Evolutionary conservation across 2,113 vertebrate species (phyloP).

Genomic region (Gorsachius goisagi): DNA sequence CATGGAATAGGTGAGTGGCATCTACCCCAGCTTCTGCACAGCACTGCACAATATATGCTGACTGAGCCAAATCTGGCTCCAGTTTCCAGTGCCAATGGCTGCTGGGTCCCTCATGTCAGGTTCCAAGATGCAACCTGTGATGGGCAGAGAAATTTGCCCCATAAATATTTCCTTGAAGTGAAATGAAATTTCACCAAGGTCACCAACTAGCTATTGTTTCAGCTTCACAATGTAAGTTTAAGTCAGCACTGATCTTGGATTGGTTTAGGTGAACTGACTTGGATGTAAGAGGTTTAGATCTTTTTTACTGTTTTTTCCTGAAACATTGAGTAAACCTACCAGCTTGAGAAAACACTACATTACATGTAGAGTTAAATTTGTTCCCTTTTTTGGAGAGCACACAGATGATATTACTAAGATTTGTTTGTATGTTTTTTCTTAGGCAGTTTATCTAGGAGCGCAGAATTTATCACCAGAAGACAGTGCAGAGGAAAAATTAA

Average conservation of each 20-base stretch:
- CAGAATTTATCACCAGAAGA: neutral
- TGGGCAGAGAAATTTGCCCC: neutral
- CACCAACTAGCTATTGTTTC: neutral
- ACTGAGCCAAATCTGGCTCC: neutral
- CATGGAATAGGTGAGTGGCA: no score
- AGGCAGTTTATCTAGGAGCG: neutral
- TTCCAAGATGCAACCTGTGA: neutral
- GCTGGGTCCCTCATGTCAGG: no score
- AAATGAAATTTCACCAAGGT: neutral
- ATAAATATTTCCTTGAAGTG: neutral
- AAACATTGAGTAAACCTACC: neutral
- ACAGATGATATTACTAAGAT: neutral
- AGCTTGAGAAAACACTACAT: neutral
- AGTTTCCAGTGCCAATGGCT: rapidly evolving
- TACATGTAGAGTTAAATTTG: neutral
- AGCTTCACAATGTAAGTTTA: neutral
- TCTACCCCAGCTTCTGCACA: neutral
- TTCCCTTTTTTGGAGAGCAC: neutral
- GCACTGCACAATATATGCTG: no score
- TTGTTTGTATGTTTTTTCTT: neutral
- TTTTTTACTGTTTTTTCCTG: neutral
- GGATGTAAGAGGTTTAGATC: neutral
- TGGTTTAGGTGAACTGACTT: neutral
- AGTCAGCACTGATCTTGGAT: neutral
- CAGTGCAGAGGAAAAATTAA: neutral